Conservation (phyloP, 1,140 invertebrate species). For the Trichogramma pretiosum region DNA sequence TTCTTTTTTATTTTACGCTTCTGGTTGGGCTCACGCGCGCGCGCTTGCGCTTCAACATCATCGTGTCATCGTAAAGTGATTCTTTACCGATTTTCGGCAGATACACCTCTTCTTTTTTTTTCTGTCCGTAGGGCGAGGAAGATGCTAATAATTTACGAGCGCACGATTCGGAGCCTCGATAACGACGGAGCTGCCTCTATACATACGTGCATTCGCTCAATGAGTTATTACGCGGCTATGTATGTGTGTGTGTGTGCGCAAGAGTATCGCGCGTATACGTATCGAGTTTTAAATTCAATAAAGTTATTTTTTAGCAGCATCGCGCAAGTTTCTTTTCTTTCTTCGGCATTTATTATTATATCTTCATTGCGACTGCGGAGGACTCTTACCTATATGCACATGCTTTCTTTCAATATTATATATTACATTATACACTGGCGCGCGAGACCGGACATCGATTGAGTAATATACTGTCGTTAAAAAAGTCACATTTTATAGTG, state of each 20-base stretch:
- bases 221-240: too few species aligned
- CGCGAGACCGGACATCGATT: too few species aligned
- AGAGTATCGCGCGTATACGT: background rate
- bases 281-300: constrained; percentile 34
- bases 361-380: too few species aligned
- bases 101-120: constrained; percentile 8
- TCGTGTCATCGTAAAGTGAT: constrained; percentile 17
- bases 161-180: too few species aligned
- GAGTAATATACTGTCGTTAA: too few species aligned
- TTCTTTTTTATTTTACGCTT: too few species aligned
- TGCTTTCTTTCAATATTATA: constrained; percentile 28
- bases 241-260: background rate
- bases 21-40: too few species aligned
- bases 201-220: too few species aligned
- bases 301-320: constrained; percentile 32
- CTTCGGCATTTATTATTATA: background rate
- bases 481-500: too few species aligned
- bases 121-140: constrained; percentile 17
- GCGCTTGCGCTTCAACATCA: too few species aligned
- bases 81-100: constrained; percentile 15
- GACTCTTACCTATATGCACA: constrained; percentile 4
- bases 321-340: too few species aligned
- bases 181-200: too few species aligned
- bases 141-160: constrained; percentile 27
- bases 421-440: constrained; percentile 32